A percentile compares a stretch with the other conserved stretches of the same genome.
Conservation (phyloP, 64 coral and sea anemone species). For the Montipora efflorescens region DNA sequence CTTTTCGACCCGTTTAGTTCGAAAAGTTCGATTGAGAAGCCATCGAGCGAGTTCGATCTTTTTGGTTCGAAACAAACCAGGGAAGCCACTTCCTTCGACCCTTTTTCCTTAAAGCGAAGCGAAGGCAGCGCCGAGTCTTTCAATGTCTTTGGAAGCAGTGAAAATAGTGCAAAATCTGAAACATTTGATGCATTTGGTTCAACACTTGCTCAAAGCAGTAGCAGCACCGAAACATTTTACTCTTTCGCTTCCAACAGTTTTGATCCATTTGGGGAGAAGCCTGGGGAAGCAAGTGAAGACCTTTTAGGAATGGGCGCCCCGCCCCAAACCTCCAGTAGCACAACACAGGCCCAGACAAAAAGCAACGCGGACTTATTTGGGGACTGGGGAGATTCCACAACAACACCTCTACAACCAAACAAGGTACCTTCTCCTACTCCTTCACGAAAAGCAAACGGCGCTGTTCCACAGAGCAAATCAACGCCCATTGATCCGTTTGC, state of each 20-base stretch:
- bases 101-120: background rate
- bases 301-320: conserved; percentile 2
- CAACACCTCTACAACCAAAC: conserved; percentile 68
- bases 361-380: conserved; percentile 77
- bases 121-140: background rate
- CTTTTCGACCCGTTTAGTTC: conserved; percentile 60
- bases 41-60: conserved; percentile 68
- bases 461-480: background rate
- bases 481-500: conserved; percentile 75
- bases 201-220: background rate
- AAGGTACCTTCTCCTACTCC: conserved; percentile 44
- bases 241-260: conserved; percentile 21
- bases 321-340: conserved; percentile 36
- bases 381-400: conserved; percentile 66
- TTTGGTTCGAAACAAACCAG: conserved; percentile 8
- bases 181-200: background rate
- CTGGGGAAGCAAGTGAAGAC: background rate
- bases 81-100: background rate
- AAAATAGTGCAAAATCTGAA: background rate
- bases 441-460: background rate
- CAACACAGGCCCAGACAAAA: conserved; percentile 26
- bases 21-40: background rate
- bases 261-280: background rate
- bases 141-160: background rate
- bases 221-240: conserved; percentile 18